Evolutionary conservation across 2,797 vertebrate species (phyloP), one percentile per base, ranked within the genome.

Genomic region (Hydrophis major): DNA sequence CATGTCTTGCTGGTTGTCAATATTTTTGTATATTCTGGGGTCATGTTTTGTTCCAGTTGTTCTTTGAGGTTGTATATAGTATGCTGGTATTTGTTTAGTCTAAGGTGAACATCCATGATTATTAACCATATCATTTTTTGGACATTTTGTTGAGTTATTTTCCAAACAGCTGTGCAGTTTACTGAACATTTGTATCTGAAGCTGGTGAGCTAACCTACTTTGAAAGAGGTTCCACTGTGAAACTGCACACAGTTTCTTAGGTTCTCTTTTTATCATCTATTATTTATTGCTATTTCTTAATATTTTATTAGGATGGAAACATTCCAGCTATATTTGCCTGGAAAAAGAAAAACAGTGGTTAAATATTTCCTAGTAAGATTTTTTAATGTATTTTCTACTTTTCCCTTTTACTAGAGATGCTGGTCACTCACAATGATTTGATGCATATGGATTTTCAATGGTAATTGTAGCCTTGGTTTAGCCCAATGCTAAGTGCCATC

Each of bases 281-380:
- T 94, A 95, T 95, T 96, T 91, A 92, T 1, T 2, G 59, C 63
- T 57, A 90, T 94, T 94, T 94, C 92, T 94, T 87, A 92, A 91
- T 94, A 95, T 94, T 95, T 94, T 94, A 94, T 74, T 57, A 94
- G 92, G 27, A 50, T 37, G 42, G 90, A 89, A 60, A 3, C 87
- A 91, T 93, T 16, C 57, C 47, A n/a, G 56, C 90, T 91, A 0
- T 11, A 1, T 92, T 89, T 93, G 89, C 83, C 69, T 95, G 83
- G 83, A 16, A 93, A 47, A 47, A 83, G 28, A 90, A 55, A 92
- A 91, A 94, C 66, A 69, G n/a, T 60, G 2, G 86, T 91, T 69
- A 69, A 92, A 78, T 92, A 86, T 90, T 90, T 93, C 90, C 88
- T 59, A 93, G 57, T 92, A 91, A 63, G 61, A 93, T 28, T 63